Conservation (phyloP, 2,797 vertebrate genomes). For the Bradypodion pumilum region DNA sequence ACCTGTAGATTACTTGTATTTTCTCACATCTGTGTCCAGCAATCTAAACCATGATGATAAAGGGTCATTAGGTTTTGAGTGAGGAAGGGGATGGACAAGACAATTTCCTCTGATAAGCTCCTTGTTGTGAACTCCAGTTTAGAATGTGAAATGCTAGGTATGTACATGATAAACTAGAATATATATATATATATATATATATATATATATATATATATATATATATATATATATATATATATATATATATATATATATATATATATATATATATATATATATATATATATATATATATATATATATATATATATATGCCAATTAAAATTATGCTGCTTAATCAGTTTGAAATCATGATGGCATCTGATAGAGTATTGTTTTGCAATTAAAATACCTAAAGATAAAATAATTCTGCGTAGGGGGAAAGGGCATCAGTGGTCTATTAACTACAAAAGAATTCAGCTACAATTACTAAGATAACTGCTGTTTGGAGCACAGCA, state of each 20-base stretch:
- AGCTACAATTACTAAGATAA: conserved; percentile 83
- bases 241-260: conserved; percentile 47
- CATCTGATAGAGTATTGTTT: conserved; percentile 45
- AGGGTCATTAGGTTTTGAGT: conserved; percentile 89
- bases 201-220: conserved; percentile 46
- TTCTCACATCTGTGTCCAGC: conserved; percentile 92
- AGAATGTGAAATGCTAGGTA: conserved; percentile 80
- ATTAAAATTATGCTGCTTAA: conserved; percentile 70
- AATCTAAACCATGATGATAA: conserved; percentile 89
- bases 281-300: conserved; percentile 44
- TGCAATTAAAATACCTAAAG: conserved; percentile 69
- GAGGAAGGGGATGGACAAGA: conserved; percentile 86
- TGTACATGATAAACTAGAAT: conserved; percentile 66
- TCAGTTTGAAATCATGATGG: conserved; percentile 41
- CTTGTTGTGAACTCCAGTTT: conserved; percentile 82
- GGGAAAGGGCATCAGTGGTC: conserved; percentile 72
- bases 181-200: conserved; percentile 47
- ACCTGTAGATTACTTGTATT: conserved; percentile 88
- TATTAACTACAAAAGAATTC: conserved; percentile 82
- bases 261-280: too few relatives aligned
- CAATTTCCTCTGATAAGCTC: conserved; percentile 88
- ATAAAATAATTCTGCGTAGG: conserved; percentile 69
- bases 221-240: conserved; percentile 43
- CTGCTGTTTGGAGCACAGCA: conserved; percentile 82
- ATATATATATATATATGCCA: conserved; percentile 55